Base-by-base conservation (phyloP, 2,797 vertebrate species). In the Acipenser ruthenus region DNA sequence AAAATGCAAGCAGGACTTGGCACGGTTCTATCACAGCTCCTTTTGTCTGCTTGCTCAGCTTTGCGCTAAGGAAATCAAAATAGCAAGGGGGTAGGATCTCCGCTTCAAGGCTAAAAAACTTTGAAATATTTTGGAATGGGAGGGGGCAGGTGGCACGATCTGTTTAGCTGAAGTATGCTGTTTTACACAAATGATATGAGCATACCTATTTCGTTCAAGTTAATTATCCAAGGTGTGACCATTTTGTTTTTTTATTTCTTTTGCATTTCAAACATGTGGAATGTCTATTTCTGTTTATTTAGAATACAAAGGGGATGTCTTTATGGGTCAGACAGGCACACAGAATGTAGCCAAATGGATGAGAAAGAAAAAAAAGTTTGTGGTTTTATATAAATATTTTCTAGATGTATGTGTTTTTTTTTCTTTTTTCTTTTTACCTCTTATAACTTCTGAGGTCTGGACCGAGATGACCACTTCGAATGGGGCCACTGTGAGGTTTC, bases 11-110 rank as follows among this genome's bases (percentile, higher is more conserved):
- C 86, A 85, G 91, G 87, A 90, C 90, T 93, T 93, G 91, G 91
- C 91, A 91, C 86, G 68, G 87, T 87, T 89, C 86, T 89, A 84
- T 87, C 82, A 86, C 85, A 86, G 86, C 84, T 90, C 87, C 87
- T 89, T 93, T 93, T 93, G 92, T 93, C 88, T 91, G 88, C 85
- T 87, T 86, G 81, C 87, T 88, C 87, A 76, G 89, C 86, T 92
- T 87, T 73, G 76, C 73, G 71, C 72, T 78, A 47, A 77, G 77
- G 74, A 71, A 78, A 74, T 67, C 71, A 75, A 78, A 74, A 72
- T 72, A 74, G 67, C 78, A 71, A 13, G 76, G 77, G 75, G 74
- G 70, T 73, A 75, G 73, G 37, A 78, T 71, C 72, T 70, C 67
- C 69, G 71, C 68, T 75, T 80, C 69, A 70, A 73, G 62, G 70